phyloP scores from a whole-genome alignment of 2,797 vertebrate species.

The Dendrocincla fuliginosa region DNA sequence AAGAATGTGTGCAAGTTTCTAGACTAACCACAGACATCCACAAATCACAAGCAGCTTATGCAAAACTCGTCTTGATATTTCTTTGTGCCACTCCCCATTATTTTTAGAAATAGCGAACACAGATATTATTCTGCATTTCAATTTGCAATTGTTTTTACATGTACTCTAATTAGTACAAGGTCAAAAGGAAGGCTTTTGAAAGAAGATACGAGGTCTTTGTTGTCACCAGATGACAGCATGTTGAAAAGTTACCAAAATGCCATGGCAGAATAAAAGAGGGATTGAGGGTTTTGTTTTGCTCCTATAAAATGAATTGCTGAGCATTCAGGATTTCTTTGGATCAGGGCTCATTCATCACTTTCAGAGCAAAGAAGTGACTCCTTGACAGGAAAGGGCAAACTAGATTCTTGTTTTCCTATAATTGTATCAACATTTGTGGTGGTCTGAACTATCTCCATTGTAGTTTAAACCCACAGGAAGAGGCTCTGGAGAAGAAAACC shows the following conservation, averaged over 20 bases:
- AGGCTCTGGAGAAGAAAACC: background rate
- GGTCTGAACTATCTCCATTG: slow-evolving; percentile 8
- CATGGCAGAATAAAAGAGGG: background rate
- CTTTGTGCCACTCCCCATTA: background rate
- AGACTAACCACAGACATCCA: background rate
- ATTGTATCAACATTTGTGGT: slow-evolving; percentile 29
- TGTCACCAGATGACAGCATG: background rate
- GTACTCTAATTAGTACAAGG: slow-evolving; percentile 12
- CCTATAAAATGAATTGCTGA: background rate
- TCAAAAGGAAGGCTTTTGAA: slow-evolving; percentile 39
- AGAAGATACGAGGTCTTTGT: background rate
- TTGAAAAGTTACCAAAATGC: slow-evolving; percentile 10
- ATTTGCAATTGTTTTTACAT: slow-evolving; percentile 10
- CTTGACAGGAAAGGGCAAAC: slow-evolving; percentile 35
- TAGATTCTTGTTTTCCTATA: slow-evolving; percentile 29
- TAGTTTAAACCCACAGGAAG: slow-evolving; percentile 27
- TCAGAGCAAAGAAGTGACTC: slow-evolving; percentile 35
- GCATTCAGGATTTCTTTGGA: slow-evolving; percentile 21
- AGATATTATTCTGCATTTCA: slow-evolving; percentile 9
- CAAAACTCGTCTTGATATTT: background rate
- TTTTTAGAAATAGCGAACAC: slow-evolving; percentile 29
- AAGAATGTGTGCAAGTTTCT: background rate
- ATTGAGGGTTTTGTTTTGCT: slow-evolving; percentile 27
- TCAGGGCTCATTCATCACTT: slow-evolving; percentile 27
- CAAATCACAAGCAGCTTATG: background rate